Evolutionary conservation across 2,113 vertebrate species (phyloP), one percentile per base, ranked within the genome.

Genomic region (Callocephalon fimbriatum): DNA sequence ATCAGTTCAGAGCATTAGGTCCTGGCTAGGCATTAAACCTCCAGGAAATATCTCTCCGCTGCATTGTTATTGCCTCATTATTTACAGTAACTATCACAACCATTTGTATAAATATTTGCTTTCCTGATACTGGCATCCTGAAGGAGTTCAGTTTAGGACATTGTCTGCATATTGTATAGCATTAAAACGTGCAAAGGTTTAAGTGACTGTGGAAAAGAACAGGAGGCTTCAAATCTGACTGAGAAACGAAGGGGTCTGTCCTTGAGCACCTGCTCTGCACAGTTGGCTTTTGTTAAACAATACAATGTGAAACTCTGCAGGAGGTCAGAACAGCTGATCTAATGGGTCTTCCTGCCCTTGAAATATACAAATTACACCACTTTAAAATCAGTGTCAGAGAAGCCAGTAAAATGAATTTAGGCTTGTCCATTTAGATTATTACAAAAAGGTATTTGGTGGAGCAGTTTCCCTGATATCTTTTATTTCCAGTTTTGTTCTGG

Each of bases 21-120:
- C 51, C 87, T 75, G 26, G 31, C 35, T 86, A 76, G 50, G 56
- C 82, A 71, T 77, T 90, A 74, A 94, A 93, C 31, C 35, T 78
- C 47, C 51, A 56, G 86, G 66, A 96, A 97, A 78, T 89, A 53
- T 45, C 22, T 80, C 79, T 74, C 35, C 87, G 68, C 50, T 92
- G 44, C 27, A 4, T 37, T 91, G 42, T 86, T 95, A 94, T 77
- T 96, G 75, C 89, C 78, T 95, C 83, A 81, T 95, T 96, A 92
- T 96, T 97, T 95, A 91, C 86, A 65, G 37, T 86, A 73, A 81
- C 67, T 91, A 82, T 95, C 87, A 89, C 62, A 62, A 94, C 54
- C 40, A 8, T 88, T 95, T 96, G 83, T 79, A 81, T 87, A 97
- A 97, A 96, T 96, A 97, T 95, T 97, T 97, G 73, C 77, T 95